These are phyloP conservation scores for Lithobates pipiens DNA, from an alignment of 2,797 vertebrate species.

Conservation along the genomic window DNA sequence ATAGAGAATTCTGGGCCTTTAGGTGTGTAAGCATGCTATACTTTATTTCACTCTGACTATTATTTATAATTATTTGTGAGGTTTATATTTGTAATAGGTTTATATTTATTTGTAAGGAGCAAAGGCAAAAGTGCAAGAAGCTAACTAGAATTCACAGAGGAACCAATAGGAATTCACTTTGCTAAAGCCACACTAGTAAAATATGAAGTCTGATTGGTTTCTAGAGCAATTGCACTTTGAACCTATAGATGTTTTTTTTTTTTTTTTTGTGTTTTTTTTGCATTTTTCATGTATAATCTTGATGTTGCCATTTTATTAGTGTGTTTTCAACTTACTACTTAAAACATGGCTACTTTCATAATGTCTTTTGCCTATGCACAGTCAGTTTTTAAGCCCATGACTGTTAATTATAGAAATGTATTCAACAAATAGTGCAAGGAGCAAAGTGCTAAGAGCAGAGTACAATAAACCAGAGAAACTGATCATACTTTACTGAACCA, in stretches of 20 bases:
- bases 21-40: conserved; percentile 70
- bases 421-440: neutral
- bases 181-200: neutral
- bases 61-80: neutral
- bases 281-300: neutral
- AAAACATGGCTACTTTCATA: neutral
- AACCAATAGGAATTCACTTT: neutral
- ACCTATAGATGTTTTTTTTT: neutral
- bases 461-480: neutral
- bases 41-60: neutral
- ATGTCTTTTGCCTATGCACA: neutral
- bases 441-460: neutral
- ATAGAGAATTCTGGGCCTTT: conserved; percentile 80
- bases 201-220: no score
- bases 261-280: no score
- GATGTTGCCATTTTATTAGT: neutral
- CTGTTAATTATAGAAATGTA: neutral
- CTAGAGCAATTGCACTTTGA: neutral
- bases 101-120: neutral
- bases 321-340: no score
- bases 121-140: neutral
- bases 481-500: no score
- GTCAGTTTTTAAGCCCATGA: neutral
- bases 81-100: neutral
- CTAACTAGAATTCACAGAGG: neutral